Base-by-base conservation (phyloP, 2,888 invertebrate genomes). In the Mellilla xanthometata region DNA sequence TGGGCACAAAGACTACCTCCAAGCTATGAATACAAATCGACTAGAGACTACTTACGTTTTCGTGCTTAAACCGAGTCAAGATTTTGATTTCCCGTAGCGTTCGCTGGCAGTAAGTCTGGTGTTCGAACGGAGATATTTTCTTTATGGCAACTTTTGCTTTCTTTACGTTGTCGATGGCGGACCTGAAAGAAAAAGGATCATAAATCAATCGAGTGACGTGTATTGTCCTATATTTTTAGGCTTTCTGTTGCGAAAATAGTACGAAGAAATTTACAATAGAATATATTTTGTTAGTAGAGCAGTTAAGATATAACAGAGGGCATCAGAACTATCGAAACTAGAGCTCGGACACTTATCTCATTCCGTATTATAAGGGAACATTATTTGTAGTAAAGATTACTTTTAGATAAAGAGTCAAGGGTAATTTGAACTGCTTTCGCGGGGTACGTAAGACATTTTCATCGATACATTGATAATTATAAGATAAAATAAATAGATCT, bases 91-190 rank as follows among this genome's bases (percentile, higher is more conserved):
- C 99, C 70, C 99, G 92, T 74, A 99, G 91, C 55, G 99, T 99
- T 85, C 99, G 94, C 91, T 99, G 99, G 90, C 99, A 99, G 89
- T 99, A 99, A 2, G 99, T 99, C 90, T 99, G 99, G 91, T 99
- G 99, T 89, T 99, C 99, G 86, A 99, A 99, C 34, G 99, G 99
- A 45, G 99, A 99, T 78, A 99, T 99, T 92, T 99, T 99, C 92
- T 99, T 99, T 73, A 99, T 99, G 62, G 99, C 99, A 67, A 99
- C 99, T 92, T 98, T 98, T 63, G 95, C 93, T 83, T 96, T 95
- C 65, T 97, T 97, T 59, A 95, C 92, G 71, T 95, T 95, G 85
- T 97, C 97, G 76, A 94, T 93, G 34, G 97, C 97, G 56, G 97
- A 97, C 73, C 97, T 97, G 92, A 68, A 58, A 67, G 63, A 74